Conservation (phyloP, 2,888 invertebrate species). For the Drosophila borborema region DNA sequence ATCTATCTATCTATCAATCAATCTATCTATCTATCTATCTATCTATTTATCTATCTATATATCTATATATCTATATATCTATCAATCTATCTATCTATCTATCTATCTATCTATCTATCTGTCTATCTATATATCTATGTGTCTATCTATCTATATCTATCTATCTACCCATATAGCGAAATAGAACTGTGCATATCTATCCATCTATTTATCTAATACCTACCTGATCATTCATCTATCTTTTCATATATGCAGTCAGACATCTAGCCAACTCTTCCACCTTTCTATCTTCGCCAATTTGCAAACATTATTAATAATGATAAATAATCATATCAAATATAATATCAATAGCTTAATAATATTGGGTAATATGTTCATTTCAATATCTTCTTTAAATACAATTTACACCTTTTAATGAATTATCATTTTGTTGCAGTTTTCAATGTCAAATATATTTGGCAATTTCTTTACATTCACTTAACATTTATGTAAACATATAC, state of each 20-base stretch:
- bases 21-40: background rate
- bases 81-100: too few species aligned
- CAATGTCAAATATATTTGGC: slow-evolving; percentile 47
- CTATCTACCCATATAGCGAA: too few species aligned
- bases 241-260: background rate
- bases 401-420: background rate
- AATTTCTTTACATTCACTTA: slow-evolving; percentile 37
- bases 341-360: background rate
- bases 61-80: too few species aligned
- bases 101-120: too few species aligned
- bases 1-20: background rate
- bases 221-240: background rate
- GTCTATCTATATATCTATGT: too few species aligned
- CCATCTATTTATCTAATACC: background rate
- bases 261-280: background rate
- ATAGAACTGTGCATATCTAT: background rate
- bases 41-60: background rate
- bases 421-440: slow-evolving; percentile 10
- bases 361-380: background rate
- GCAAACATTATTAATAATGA: background rate
- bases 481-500: background rate
- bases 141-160: too few species aligned
- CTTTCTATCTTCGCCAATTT: background rate
- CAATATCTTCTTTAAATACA: background rate
- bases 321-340: background rate